Conservation (phyloP, 2,113 vertebrate genomes). For the Hyperopisus bebe region DNA sequence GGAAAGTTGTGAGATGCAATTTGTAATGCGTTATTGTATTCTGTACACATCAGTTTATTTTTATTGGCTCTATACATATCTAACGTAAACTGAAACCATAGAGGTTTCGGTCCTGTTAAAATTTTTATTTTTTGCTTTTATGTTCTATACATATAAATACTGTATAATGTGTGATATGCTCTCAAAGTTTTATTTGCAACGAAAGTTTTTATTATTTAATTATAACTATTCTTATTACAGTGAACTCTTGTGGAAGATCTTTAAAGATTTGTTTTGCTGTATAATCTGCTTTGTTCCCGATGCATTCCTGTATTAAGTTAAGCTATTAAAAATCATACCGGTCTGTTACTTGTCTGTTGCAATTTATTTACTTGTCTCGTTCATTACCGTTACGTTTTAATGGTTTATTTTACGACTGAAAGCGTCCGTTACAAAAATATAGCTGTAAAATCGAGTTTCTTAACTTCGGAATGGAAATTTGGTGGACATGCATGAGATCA, state of each 20-base stretch:
- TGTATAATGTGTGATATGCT: slow-evolving; percentile 18
- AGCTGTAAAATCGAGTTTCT: not conserved
- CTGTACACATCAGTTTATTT: slow-evolving; percentile 12
- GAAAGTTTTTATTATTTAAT: not conserved
- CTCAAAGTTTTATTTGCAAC: not conserved
- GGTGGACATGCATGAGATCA: not conserved
- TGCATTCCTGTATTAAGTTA: slow-evolving; percentile 18
- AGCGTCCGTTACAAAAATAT: not conserved
- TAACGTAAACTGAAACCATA: slow-evolving; percentile 37
- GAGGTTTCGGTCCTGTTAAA: slow-evolving; percentile 59
- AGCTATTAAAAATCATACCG: slow-evolving; percentile 23
- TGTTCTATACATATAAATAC: slow-evolving; percentile 13
- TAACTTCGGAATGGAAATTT: not conserved
- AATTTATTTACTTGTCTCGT: not conserved
- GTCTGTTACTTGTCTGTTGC: not conserved
- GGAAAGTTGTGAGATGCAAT: slow-evolving; percentile 22
- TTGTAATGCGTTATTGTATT: slow-evolving; percentile 23
- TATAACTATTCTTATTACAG: slow-evolving; percentile 35
- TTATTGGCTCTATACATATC: not conserved
- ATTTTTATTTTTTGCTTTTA: slow-evolving; percentile 57
- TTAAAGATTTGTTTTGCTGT: slow-evolving; percentile 58
- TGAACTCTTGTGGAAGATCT: slow-evolving; percentile 48
- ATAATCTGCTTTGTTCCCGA: slow-evolving; percentile 58
- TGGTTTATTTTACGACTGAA: not conserved
- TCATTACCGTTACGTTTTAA: not conserved